Percentiles rank a stretch among this genome's conserved stretches.
phyloP scores from a whole-genome alignment of 2,113 vertebrate species.

The Condylura cristata region DNA sequence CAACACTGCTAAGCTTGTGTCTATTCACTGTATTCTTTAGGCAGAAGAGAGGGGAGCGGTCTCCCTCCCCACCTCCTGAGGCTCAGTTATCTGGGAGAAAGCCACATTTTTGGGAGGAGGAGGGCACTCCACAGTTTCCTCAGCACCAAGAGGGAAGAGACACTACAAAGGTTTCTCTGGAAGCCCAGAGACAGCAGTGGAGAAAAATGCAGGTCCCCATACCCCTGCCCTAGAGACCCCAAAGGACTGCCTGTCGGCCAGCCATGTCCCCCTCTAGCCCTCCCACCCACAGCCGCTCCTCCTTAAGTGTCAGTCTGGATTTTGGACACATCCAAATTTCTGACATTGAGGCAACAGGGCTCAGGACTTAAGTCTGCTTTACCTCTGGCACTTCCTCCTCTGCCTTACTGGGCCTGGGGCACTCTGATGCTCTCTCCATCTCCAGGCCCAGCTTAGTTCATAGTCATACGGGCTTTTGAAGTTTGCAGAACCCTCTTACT shows the following conservation, averaged over 20 bases:
- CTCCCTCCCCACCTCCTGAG: too few species aligned
- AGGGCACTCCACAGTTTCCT: too few species aligned
- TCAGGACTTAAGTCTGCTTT: neutral
- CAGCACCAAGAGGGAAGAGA: neutral
- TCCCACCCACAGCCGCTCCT: fast-evolving
- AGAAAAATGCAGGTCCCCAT: neutral
- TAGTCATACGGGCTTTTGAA: neutral
- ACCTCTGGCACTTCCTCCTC: neutral
- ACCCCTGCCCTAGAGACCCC: neutral
- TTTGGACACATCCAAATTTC: neutral
- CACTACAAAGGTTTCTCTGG: too few species aligned
- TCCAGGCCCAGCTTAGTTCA: neutral
- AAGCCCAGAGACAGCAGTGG: neutral
- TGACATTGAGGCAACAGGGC: neutral
- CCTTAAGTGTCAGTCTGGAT: too few species aligned
- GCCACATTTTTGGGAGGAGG: too few species aligned
- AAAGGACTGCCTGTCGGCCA: neutral
- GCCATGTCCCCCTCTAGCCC: neutral
- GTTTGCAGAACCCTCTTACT: neutral
- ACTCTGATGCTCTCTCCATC: neutral
- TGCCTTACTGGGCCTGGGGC: fast-evolving
- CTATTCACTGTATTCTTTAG: too few species aligned
- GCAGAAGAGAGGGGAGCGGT: too few species aligned
- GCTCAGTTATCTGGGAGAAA: too few species aligned
- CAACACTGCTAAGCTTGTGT: too few species aligned